A percentile compares a stretch with the other conserved stretches of the same genome.
Conservation (phyloP, 2,797 vertebrate genomes). For the Melopsittacus undulatus region DNA sequence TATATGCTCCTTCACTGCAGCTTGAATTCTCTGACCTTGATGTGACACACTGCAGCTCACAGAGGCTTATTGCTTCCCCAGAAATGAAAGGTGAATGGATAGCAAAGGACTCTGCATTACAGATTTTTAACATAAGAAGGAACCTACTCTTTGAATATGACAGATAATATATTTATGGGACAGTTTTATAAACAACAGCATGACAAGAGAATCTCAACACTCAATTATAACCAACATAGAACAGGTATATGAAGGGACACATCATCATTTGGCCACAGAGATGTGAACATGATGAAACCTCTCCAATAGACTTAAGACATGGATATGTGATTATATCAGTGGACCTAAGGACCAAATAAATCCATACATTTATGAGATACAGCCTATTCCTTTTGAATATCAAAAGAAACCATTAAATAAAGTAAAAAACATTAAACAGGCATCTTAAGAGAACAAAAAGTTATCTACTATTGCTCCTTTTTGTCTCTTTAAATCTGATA, state of each 20-base stretch:
- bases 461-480: background rate
- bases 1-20: fast-evolving
- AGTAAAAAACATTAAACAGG: background rate
- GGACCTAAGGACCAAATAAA: background rate
- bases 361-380: background rate
- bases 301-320: background rate
- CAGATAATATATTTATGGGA: background rate
- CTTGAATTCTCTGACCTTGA: background rate
- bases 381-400: background rate
- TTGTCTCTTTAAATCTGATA: conserved; percentile 9
- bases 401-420: background rate
- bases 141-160: background rate
- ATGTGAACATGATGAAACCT: background rate
- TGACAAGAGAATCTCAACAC: background rate
- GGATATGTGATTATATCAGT: background rate
- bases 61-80: background rate
- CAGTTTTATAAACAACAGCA: background rate
- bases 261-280: background rate
- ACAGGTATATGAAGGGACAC: background rate
- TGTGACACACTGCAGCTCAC: background rate
- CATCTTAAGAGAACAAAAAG: background rate
- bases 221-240: background rate
- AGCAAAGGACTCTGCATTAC: background rate
- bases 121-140: background rate
- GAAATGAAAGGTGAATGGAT: background rate